phyloP scores from a whole-genome alignment of 2,888 invertebrate species.

The Eupithecia inturbata region DNA sequence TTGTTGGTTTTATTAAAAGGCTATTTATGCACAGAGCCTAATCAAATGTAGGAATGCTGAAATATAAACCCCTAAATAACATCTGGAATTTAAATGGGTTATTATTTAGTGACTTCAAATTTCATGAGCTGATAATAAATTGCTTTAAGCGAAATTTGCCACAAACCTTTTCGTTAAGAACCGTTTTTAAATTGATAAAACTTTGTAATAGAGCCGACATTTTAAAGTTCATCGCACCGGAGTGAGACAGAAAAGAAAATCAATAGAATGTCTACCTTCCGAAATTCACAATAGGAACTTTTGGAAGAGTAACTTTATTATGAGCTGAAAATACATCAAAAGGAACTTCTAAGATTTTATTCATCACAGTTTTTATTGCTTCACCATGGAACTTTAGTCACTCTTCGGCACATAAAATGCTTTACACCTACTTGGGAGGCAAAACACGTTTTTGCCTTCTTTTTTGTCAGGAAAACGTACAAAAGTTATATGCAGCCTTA shows the following conservation, averaged over 20 bases:
- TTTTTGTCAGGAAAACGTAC: constrained; percentile 13
- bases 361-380: constrained; percentile 53
- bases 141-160: background rate
- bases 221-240: constrained; percentile 44
- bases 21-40: too few species aligned
- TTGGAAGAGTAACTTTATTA: constrained; percentile 47
- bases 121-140: background rate
- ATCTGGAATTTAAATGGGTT: background rate
- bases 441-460: constrained; percentile 36
- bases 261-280: constrained; percentile 45
- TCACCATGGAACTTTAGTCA: constrained; percentile 35
- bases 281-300: constrained; percentile 48
- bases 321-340: constrained; percentile 51
- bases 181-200: constrained; percentile 32
- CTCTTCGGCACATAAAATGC: constrained; percentile 38
- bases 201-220: constrained; percentile 16
- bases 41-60: background rate
- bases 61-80: background rate
- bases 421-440: constrained; percentile 35
- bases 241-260: constrained; percentile 41
- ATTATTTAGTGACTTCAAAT: background rate
- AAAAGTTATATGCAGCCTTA: constrained; percentile 11
- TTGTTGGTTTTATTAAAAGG: background rate
- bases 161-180: background rate
- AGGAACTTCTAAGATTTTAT: constrained; percentile 54